Evolutionary conservation across 2,888 invertebrate genomes (phyloP), one percentile per base, ranked within the genome.

Genomic region (Bembecia ichneumoniformis): DNA sequence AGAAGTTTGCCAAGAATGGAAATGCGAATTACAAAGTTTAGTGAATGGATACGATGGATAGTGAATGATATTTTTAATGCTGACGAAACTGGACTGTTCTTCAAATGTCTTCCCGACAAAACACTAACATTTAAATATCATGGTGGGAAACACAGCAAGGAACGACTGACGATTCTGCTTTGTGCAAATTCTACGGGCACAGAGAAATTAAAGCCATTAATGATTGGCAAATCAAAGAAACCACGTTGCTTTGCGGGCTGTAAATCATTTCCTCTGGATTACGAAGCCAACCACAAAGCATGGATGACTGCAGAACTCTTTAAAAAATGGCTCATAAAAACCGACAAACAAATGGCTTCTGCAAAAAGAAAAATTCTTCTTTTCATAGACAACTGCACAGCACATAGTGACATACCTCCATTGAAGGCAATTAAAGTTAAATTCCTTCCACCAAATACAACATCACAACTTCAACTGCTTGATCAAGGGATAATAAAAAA

Each of bases 171-270:
- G 28, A 47, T 52, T 35, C 34, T 51, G 43, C 46, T 54, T 43
- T 49, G 48, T 43, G 51, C 47, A 48, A 56, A 56, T 51, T 34
- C 44, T 53, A 51, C 28, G 45, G 53, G 52, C 36, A 47, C 53
- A 15, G 55, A 52, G 50, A 56, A 56, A 50, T 17, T 47, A 5
- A 47, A 48, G 47, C 48, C 47, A 11, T 49, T 55, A 43, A 49
- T 59, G 3, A 57, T 59, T 14, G 58, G 58, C 36, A 58, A 62
- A 52, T 46, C 52, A 36, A 54, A 49, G 47, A 55, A 52, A 46
- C 55, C 58, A 35, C 50, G 55, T 16, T 58, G 58, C 55, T 61
- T 58, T 46, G 35, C 46, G 48, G 44, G 55, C 47, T 47, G 52
- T 47, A 57, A 53, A 51, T 50, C 52, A 35, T 48, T 58, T 35